These are phyloP conservation scores for Zaprionus lachaisei DNA, from an alignment of 1,140 invertebrate species.

Conservation along the genomic window DNA sequence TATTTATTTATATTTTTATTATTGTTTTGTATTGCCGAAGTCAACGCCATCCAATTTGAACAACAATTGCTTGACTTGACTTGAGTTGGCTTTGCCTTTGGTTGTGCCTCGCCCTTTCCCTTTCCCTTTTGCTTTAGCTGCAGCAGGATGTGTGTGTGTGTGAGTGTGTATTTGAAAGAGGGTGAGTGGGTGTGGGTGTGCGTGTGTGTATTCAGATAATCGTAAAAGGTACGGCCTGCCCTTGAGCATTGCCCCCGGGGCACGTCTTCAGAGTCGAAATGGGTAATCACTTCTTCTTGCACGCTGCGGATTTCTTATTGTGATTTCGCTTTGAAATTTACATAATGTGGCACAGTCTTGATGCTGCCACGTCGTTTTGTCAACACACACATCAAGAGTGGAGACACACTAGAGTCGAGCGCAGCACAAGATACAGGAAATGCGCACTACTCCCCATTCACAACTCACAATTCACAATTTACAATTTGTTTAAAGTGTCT, in stretches of 20 bases:
- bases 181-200: slow-evolving; percentile 12
- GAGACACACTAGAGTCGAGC: neutral
- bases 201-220: slow-evolving; percentile 27
- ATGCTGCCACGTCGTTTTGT: slow-evolving; percentile 59
- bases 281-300: slow-evolving; percentile 49
- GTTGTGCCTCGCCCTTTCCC: neutral
- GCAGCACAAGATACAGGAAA: slow-evolving; percentile 62
- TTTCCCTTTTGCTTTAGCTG: slow-evolving; percentile 24
- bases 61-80: slow-evolving; percentile 50
- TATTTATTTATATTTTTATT: slow-evolving; percentile 22
- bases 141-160: neutral
- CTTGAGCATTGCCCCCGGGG: slow-evolving; percentile 35
- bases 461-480: slow-evolving; percentile 31
- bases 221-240: slow-evolving; percentile 44
- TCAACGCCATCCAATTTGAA: slow-evolving; percentile 45
- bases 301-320: slow-evolving; percentile 63
- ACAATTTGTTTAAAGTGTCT: slow-evolving; percentile 72
- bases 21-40: slow-evolving; percentile 40
- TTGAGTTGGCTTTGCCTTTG: slow-evolving; percentile 31
- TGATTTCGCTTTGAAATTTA: slow-evolving; percentile 69
- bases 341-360: slow-evolving; percentile 60
- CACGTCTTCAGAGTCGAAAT: slow-evolving; percentile 39
- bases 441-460: slow-evolving; percentile 51
- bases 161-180: neutral
- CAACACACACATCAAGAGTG: slow-evolving; percentile 25